Conservation (phyloP, 1,140 invertebrate genomes). For the Formica selysi region DNA sequence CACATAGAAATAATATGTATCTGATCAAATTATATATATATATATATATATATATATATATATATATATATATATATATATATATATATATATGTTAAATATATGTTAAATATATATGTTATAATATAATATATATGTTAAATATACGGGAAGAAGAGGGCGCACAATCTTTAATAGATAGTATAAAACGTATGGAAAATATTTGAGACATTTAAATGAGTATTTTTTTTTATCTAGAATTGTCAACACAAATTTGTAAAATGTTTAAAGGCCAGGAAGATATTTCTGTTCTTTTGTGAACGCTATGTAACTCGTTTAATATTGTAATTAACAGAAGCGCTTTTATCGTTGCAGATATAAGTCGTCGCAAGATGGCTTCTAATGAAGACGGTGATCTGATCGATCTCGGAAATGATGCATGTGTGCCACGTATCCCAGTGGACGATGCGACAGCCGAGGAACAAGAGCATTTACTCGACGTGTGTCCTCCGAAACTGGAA, state of each 20-base stretch:
- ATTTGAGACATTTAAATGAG: too few species aligned
- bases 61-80: too few species aligned
- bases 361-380: slow-evolving; percentile 76
- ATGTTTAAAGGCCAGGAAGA: not conserved
- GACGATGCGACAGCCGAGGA: slow-evolving; percentile 78
- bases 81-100: too few species aligned
- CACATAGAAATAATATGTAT: slow-evolving; percentile 8
- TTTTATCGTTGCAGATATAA: slow-evolving; percentile 58
- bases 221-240: too few species aligned
- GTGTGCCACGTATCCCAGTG: slow-evolving; percentile 69
- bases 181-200: too few species aligned
- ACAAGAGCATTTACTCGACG: slow-evolving; percentile 84
- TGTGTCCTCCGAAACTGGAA: slow-evolving; percentile 83
- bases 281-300: not conserved
- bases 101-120: too few species aligned
- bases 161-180: too few species aligned
- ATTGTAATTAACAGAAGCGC: not conserved
- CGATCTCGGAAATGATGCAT: slow-evolving; percentile 81
- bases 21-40: not conserved
- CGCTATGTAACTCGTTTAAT: slow-evolving; percentile 4
- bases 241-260: too few species aligned
- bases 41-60: too few species aligned
- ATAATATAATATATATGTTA: too few species aligned
- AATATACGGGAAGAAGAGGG: too few species aligned
- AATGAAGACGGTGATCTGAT: slow-evolving; percentile 83